phyloP scores from a whole-genome alignment of 1,140 invertebrate species.

The Teleopsis dalmanni region DNA sequence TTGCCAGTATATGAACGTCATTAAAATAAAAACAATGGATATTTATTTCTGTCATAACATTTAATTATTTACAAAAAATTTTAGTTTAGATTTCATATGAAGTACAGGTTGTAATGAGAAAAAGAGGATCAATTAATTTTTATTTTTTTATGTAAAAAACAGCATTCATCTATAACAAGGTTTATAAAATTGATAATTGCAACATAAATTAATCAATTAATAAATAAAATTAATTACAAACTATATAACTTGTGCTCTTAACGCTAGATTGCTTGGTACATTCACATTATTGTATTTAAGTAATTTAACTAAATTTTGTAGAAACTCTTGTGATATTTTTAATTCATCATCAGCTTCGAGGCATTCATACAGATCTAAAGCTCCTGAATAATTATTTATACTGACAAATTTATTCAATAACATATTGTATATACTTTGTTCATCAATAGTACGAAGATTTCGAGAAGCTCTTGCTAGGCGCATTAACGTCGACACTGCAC shows the following conservation, averaged over 20 bases:
- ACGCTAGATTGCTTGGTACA: slow-evolving; percentile 32
- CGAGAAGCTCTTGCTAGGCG: slow-evolving; percentile 36
- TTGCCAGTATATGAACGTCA: too few relatives aligned
- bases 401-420: slow-evolving; percentile 45
- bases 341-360: slow-evolving; percentile 40
- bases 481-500: slow-evolving; percentile 29
- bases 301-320: slow-evolving; percentile 33
- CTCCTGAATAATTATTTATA: slow-evolving; percentile 38
- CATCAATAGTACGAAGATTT: slow-evolving; percentile 28
- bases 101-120: neutral
- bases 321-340: slow-evolving; percentile 37
- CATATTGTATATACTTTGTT: slow-evolving; percentile 40
- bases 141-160: neutral
- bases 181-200: neutral
- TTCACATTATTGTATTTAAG: slow-evolving; percentile 32
- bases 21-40: too few relatives aligned
- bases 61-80: too few relatives aligned
- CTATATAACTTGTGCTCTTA: slow-evolving; percentile 28
- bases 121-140: neutral
- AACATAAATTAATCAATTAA: neutral
- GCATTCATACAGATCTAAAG: slow-evolving; percentile 36
- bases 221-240: neutral
- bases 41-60: too few relatives aligned
- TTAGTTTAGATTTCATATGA: too few relatives aligned
- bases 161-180: neutral